Evolutionary conservation across 2,113 vertebrate species (phyloP).

Genomic region (Boulengerochromis microlepis): DNA sequence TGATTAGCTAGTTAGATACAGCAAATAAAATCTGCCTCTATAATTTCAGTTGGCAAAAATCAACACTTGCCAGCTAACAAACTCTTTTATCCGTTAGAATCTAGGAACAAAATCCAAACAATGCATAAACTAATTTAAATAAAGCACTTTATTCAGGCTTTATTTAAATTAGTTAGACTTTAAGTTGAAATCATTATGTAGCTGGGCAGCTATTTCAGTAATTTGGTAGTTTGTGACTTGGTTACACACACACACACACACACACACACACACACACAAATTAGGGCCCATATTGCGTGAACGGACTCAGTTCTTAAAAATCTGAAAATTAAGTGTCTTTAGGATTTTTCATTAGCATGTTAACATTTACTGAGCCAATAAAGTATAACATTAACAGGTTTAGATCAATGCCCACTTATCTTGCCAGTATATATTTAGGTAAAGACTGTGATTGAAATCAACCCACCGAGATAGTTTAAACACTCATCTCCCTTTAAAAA

Average conservation of each 20-base stretch:
- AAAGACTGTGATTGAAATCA: neutral
- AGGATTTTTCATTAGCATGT: neutral
- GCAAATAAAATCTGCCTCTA: neutral
- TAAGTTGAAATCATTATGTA: neutral
- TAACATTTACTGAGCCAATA: neutral
- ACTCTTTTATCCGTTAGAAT: neutral
- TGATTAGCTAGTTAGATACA: neutral
- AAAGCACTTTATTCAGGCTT: neutral
- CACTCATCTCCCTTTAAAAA: neutral
- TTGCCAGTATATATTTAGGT: neutral
- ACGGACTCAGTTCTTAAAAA: neutral
- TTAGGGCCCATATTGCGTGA: neutral
- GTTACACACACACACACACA: neutral
- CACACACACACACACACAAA: accelerated
- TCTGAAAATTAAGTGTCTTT: neutral
- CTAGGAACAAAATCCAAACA: neutral
- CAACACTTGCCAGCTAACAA: neutral
- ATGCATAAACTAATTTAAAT: neutral
- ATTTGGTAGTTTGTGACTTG: neutral
- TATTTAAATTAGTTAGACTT: neutral
- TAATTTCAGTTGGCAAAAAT: neutral
- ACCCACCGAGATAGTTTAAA: neutral
- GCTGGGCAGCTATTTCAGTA: neutral
- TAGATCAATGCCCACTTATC: neutral
- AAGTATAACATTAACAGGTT: neutral